These are phyloP conservation scores for Hozukius guyotensis DNA, from an alignment of 2,797 vertebrate genomes.

Conservation along the genomic window DNA sequence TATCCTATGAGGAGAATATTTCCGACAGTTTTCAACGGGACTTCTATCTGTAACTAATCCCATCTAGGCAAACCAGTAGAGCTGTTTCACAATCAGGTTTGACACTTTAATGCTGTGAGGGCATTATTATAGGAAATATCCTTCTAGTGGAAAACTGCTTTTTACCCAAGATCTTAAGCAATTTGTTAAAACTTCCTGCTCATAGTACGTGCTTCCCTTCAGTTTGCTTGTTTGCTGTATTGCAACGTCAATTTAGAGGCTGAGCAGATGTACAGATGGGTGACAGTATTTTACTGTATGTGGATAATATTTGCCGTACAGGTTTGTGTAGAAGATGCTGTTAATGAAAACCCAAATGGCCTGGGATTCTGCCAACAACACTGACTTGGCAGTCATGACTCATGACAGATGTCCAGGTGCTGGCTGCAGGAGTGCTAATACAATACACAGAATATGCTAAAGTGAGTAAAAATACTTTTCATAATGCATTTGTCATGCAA, in stretches of 20 bases:
- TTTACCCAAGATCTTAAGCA: background rate
- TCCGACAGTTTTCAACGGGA: background rate
- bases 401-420: background rate
- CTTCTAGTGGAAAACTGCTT: background rate
- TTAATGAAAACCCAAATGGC: slow-evolving; percentile 3
- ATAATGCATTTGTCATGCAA: background rate
- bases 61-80: background rate
- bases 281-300: background rate
- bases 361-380: slow-evolving; percentile 6
- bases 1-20: background rate
- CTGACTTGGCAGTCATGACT: slow-evolving; percentile 12
- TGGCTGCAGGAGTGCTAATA: background rate
- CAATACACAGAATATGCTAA: background rate
- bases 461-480: background rate
- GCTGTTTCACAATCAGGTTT: background rate
- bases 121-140: background rate
- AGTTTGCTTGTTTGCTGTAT: background rate
- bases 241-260: background rate
- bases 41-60: background rate
- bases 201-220: background rate
- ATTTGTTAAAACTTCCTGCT: background rate
- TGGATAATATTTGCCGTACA: background rate
- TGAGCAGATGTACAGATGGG: background rate
- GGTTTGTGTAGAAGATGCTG: background rate
- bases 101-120: background rate